These are phyloP conservation scores for Trematomus loennbergii DNA, from an alignment of 2,113 vertebrate genomes.

Conservation along the genomic window DNA sequence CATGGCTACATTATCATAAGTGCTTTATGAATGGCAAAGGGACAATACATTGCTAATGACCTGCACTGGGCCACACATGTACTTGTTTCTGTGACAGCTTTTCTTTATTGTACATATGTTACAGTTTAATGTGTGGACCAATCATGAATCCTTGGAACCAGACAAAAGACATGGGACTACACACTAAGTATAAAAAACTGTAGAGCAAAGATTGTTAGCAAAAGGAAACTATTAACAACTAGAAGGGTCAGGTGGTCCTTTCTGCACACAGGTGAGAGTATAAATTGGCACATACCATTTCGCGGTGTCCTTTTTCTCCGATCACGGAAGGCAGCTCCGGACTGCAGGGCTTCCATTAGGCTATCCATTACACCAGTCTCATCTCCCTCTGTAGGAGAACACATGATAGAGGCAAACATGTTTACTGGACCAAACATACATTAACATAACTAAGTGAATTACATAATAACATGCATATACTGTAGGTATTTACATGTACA, in stretches of 20 bases:
- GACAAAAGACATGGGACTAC: background rate
- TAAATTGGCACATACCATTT: slow-evolving; percentile 67
- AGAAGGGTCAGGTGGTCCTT: background rate
- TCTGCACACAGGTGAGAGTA: background rate
- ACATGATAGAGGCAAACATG: slow-evolving; percentile 17
- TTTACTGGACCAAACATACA: slow-evolving; percentile 11
- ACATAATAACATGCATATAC: background rate
- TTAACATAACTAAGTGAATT: background rate
- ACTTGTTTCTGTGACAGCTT: slow-evolving; percentile 12
- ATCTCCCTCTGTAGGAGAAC: slow-evolving; percentile 90
- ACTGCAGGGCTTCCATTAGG: slow-evolving; percentile 96
- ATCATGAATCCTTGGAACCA: background rate
- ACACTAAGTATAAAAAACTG: background rate
- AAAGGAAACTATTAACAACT: background rate
- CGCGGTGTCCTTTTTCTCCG: slow-evolving; percentile 94
- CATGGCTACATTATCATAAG: slow-evolving; percentile 57
- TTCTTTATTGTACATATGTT: slow-evolving; percentile 8
- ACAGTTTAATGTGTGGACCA: background rate
- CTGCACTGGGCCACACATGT: slow-evolving; percentile 9
- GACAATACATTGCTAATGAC: slow-evolving; percentile 60
- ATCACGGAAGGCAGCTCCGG: slow-evolving; percentile 97
- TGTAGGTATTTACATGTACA: background rate
- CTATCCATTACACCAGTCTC: slow-evolving; percentile 99
- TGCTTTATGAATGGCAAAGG: slow-evolving; percentile 67
- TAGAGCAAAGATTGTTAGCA: background rate